Base-by-base conservation (phyloP, 2,113 vertebrate genomes). In the Tachycineta bicolor region DNA sequence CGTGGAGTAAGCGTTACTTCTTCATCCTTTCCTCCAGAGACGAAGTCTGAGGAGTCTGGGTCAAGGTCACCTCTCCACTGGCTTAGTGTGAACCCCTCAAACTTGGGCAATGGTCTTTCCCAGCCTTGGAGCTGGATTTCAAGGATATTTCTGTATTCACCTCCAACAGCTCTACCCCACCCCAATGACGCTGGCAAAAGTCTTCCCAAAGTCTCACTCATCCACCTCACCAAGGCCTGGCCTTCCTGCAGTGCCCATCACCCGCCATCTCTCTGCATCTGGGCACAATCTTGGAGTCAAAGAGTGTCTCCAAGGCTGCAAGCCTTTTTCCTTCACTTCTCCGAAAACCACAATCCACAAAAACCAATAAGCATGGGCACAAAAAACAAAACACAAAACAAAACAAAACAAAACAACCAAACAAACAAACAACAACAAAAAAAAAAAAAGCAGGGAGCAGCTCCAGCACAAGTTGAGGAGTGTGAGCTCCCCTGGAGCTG, bases 291-390 rank as follows among this genome's bases (percentile, higher is more conserved):
- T 47, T 62, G 43, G 28, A 39, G 10, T 67, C 59, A 79, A 55
- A 82, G 43, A 56, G 25, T 22, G 6, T 70, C 60, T 80, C 47
- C 67, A 59, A 62, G 59, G 39, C 6, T 26, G 7, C 1, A 3
- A 80, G 33, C 8, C 64, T 43, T 70, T 83, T 84, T 79, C 56
- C 25, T 73, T 56, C 17, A 14, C 18, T 63, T 68, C 31, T 67
- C 16, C 60, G 31, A 21, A 59, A 91, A 67, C 33, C 29, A 25
- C 1, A 6, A 63, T 25, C 41, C 20, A 44, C 26, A 31, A 55
- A 64, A 58, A 60, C 6, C 23, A 59, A 43, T 0, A 0, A 43
- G 17, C 34, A 34, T 1, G 2, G 19, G 12, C 49, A 62, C 14
- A 26, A 14, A 22, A 58, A 12, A 2, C 37, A 37, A 37, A 37